Evolutionary conservation across 1,140 invertebrate species (phyloP).

Genomic region (Apis dorsata): DNA sequence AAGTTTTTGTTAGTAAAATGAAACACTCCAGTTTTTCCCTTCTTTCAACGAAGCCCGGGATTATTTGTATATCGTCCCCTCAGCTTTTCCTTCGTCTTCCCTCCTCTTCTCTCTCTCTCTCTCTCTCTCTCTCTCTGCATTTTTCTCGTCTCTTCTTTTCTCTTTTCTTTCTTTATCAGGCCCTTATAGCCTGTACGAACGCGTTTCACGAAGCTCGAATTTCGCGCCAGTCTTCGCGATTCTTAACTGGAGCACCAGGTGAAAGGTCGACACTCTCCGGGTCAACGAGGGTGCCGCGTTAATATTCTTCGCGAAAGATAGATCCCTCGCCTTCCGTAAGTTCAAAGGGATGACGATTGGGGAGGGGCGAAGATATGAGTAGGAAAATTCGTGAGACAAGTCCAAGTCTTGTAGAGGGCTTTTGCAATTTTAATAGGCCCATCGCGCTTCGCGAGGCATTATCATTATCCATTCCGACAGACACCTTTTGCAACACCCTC

Average conservation of each 20-base stretch:
- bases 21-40: conserved; percentile 54
- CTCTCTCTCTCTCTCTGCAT: background rate
- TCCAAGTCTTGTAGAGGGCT: background rate
- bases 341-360: conserved; percentile 39
- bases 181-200: background rate
- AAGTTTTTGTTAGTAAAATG: conserved; percentile 67
- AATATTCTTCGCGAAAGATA: conserved; percentile 44
- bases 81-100: background rate
- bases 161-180: background rate
- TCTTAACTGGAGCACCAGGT: conserved; percentile 42
- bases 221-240: conserved; percentile 11
- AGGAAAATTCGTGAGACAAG: conserved; percentile 19
- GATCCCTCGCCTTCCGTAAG: background rate
- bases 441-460: background rate
- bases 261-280: conserved; percentile 29
- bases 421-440: conserved; percentile 43
- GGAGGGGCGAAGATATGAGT: background rate
- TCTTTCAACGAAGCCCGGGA: background rate
- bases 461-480: conserved; percentile 33
- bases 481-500: conserved; percentile 1
- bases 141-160: too few species aligned
- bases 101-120: background rate
- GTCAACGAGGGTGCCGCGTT: conserved; percentile 20
- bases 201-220: background rate
- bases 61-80: conserved; percentile 45